Evolutionary conservation across 1,140 invertebrate species (phyloP).

Genomic region (Penaeus vannamei): DNA sequence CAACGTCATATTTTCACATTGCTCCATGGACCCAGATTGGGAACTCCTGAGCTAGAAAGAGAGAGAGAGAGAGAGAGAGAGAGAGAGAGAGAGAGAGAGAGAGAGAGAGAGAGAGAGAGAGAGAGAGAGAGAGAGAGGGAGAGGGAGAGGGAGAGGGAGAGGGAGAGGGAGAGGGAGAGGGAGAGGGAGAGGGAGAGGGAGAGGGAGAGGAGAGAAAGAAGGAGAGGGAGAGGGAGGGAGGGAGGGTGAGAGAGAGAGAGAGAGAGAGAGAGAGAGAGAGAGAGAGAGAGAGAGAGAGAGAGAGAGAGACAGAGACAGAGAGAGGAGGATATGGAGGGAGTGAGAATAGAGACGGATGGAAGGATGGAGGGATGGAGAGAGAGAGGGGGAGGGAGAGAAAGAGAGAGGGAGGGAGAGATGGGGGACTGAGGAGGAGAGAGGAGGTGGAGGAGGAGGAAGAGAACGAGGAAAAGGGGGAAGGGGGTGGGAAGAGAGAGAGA

Average conservation of each 20-base stretch:
- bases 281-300: background rate
- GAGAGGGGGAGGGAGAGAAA: background rate
- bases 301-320: background rate
- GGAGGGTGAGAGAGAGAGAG: no score
- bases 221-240: background rate
- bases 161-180: background rate
- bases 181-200: background rate
- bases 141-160: background rate
- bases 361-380: background rate
- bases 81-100: background rate
- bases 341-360: background rate
- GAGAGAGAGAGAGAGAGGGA: background rate
- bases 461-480: background rate
- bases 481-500: background rate
- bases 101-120: background rate
- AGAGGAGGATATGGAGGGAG: background rate
- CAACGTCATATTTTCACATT: no score
- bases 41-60: background rate
- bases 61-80: constrained; percentile 14
- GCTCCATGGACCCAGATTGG: no score
- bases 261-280: background rate
- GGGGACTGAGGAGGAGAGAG: background rate
- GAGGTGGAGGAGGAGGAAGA: background rate
- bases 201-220: background rate
- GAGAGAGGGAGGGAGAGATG: background rate